Base-by-base conservation (phyloP, 2,113 vertebrate genomes). In the Phrynosoma platyrhinos region DNA sequence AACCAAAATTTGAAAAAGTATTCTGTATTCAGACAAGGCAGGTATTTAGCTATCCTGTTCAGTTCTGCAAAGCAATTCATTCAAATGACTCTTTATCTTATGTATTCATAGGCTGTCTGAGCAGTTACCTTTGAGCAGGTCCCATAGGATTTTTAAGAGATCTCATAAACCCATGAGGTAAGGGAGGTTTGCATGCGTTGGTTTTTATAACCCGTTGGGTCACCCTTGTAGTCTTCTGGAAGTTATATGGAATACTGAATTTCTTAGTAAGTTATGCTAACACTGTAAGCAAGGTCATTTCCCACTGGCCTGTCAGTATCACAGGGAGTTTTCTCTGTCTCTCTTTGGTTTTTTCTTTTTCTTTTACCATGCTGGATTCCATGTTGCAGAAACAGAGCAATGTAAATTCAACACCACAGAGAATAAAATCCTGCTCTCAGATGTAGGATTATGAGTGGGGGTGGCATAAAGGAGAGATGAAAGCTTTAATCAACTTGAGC, bases 241-340 rank as follows among this genome's bases (percentile, higher is more conserved):
- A 86, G 74, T 64, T 77, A 16, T 27, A 12, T 64, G 52, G 23
- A 80, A 90, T 84, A 89, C 77, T 53, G 32, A 86, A 69, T 84
- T 66, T 83, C 82, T 92, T 68, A 8, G 6, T 2, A 58, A 23
- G 84, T 40, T 16, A 88, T 53, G 64, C 55, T 87, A 89, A 92
- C 36, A 58, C 71, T 47, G 68, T 25, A 64, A 10, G 0, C 14
- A 36, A 79, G 78, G 78, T 21, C 78, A 7, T 47, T 72, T 23
- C 75, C 76, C 74, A 62, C 53, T 87, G 82, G 85, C 68, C 74
- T 79, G n/a, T 52, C 90, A 66, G 85, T 85, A 90, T 69, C 5
- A 78, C n/a, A 84, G 75, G 64, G 84, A 66, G 47, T 66, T 66
- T 82, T 18, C 1, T 47, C 47, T 47, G 4, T 47, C 47, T 47